Base-by-base conservation (phyloP, 2,113 vertebrate species). In the Chitala chitala region DNA sequence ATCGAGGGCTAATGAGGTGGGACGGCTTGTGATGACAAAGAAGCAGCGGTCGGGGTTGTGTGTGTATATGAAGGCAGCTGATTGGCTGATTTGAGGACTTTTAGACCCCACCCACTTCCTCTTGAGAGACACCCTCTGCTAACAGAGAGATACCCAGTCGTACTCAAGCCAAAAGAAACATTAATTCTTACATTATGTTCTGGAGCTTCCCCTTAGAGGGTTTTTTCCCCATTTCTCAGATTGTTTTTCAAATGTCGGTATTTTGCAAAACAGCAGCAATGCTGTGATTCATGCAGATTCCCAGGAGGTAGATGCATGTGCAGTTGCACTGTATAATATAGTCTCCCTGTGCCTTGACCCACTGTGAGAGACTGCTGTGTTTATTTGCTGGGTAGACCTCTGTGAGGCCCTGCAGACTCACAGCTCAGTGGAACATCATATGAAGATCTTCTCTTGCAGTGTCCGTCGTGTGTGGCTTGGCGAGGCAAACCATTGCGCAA, bases 201-300 rank as follows among this genome's bases (percentile, higher is more conserved):
- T 51, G 48, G 48, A 20, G 12, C 20, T 81, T 81, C 81, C 68
- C 81, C 82, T 89, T 87, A 84, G 85, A 87, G 84, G 75, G 71
- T 61, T 72, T 38, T 65, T 73, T 75, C 72, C 15, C 77, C 64
- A 66, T 55, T 36, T 36, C 7, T 51, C n/a, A 68, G 44, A 40
- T 38, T 74, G 46, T 33, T 31, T 50, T 12, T 58, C 3, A 44
- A 48, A 29, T 48, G 54, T n/a, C n/a, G n/a, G 31, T 13, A 15
- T 20, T 20, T 38, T 22, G 72, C 59, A 51, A 50, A 64, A 29
- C 9, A 10, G 40, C 58, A 50, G 48, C 71, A 63, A 48, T 44
- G 22, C n/a, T 53, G 44, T 31, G 33, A 54, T 22, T 20, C 31
- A 48, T 10, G 31, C 26, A 29, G 56, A 5, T 17, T 17, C 42